These are phyloP conservation scores for Hoplostethus atlanticus DNA, from an alignment of 2,797 vertebrate species.

Conservation along the genomic window DNA sequence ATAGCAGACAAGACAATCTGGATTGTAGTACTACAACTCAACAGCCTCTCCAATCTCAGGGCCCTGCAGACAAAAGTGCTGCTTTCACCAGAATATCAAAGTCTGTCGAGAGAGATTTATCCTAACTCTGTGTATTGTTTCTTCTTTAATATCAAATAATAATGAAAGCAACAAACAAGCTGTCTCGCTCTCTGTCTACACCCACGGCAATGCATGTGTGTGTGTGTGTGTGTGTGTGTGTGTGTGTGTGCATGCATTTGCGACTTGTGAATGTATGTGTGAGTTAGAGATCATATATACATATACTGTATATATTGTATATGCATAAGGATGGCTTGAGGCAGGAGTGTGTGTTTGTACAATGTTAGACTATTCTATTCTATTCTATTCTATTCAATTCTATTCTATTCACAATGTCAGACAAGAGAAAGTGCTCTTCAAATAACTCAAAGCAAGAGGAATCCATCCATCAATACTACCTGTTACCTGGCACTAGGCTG, in stretches of 20 bases:
- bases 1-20: constrained; percentile 15
- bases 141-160: constrained; percentile 21
- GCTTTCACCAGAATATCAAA: constrained; percentile 27
- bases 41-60: constrained; percentile 8
- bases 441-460: constrained; percentile 4
- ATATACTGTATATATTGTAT: too few relatives aligned
- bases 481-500: background rate
- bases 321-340: too few relatives aligned
- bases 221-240: constrained; percentile 5
- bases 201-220: background rate
- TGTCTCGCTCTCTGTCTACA: constrained; percentile 9
- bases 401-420: background rate
- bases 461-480: background rate
- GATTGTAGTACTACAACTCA: background rate
- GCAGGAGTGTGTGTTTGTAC: background rate
- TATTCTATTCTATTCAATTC: background rate
- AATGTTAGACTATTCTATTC: background rate
- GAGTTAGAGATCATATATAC: background rate
- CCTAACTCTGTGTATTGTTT: constrained; percentile 22
- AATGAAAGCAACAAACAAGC: constrained; percentile 24
- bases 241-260: constrained; percentile 2
- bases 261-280: background rate
- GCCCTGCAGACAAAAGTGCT: constrained; percentile 27
- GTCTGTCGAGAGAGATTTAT: constrained; percentile 23
- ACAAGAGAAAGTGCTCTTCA: background rate